Evolutionary conservation across 92 coral and sea anemone genomes (phyloP), one percentile per base, ranked within the genome.

Genomic region (Montipora capitata): DNA sequence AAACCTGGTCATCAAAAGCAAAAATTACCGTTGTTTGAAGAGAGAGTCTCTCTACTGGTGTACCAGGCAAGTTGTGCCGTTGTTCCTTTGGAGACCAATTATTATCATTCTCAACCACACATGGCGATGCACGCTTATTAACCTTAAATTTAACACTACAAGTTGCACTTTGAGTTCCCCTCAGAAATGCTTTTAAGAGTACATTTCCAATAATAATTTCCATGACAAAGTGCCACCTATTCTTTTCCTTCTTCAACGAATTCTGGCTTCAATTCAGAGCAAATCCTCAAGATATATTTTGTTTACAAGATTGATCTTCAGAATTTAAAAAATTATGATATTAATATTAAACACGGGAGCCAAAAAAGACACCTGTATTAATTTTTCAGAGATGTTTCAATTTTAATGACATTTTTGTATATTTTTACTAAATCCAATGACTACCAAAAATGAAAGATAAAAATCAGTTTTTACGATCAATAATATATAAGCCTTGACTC

Each of bases 1-100:
- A 72, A 49, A 72, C 77, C 13, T 72, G 58, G 39, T n/a, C 3
- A 79, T 4, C n/a, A 3, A 14, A 70, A 38, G 57, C 11, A 14
- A 35, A 17, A 16, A 59, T 74, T 87, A 85, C 89, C 89, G 89
- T 85, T 2, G 89, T 85, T 17, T 64, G 42, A 11, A 85, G 83
- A 18, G 89, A 85, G 15, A 85, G 83, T 48, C 82, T 85, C 40
- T 85, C 89, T 65, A 64, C 62, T 8, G 89, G 89, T 2, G 89
- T 85, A n/a, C 82, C 76, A 41, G 89, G 82, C 7, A n/a, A 52
- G 45, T 85, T 85, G 68, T 85, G 89, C 8, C 75, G 57, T 11
- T 13, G 41, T 66, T 77, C 77, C 38, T 58, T 69, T 57, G 59
- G 20, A 8, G 79, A 54, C 9, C 44, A 70, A 48, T 12, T 10